These are phyloP conservation scores for Pseudopleuronectes americanus DNA, from an alignment of 2,797 vertebrate species.

Conservation along the genomic window DNA sequence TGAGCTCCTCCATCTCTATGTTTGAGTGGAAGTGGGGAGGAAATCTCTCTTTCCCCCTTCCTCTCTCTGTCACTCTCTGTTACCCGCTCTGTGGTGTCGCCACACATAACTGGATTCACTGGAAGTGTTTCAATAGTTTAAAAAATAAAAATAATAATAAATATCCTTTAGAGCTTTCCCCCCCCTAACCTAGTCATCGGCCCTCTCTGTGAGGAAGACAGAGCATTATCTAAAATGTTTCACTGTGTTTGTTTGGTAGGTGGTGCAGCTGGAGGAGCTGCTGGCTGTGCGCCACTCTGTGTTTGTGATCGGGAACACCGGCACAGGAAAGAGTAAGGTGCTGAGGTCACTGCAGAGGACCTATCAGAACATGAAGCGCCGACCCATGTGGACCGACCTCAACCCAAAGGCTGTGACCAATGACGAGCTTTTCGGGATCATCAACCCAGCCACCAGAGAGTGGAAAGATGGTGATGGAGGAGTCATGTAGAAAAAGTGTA, in stretches of 20 bases:
- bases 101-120: slow-evolving; percentile 6
- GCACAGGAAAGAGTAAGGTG: slow-evolving; percentile 95
- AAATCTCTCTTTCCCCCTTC: slow-evolving; percentile 35
- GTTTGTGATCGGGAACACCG: slow-evolving; percentile 92
- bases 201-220: slow-evolving; percentile 3
- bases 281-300: slow-evolving; percentile 93
- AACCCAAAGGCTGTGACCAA: slow-evolving; percentile 98
- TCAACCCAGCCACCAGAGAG: slow-evolving; percentile 93
- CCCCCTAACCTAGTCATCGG: not conserved
- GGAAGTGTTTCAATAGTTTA: not conserved
- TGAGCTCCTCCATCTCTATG: slow-evolving; percentile 56
- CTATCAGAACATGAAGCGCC: slow-evolving; percentile 91
- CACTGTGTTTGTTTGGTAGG: slow-evolving; percentile 73
- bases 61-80: slow-evolving; percentile 20
- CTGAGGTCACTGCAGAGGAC: slow-evolving; percentile 91
- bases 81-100: slow-evolving; percentile 12
- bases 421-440: slow-evolving; percentile 95
- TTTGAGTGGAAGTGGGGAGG: slow-evolving; percentile 46
- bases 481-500: slow-evolving; percentile 1
- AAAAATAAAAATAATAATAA: no score
- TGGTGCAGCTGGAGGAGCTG: slow-evolving; percentile 95
- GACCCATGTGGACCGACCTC: slow-evolving; percentile 92
- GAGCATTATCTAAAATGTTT: not conserved
- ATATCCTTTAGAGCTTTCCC: no score
- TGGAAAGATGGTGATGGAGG: slow-evolving; percentile 80